phyloP scores from a whole-genome alignment of 2,888 invertebrate species.

The Megastigmus dorsalis region DNA sequence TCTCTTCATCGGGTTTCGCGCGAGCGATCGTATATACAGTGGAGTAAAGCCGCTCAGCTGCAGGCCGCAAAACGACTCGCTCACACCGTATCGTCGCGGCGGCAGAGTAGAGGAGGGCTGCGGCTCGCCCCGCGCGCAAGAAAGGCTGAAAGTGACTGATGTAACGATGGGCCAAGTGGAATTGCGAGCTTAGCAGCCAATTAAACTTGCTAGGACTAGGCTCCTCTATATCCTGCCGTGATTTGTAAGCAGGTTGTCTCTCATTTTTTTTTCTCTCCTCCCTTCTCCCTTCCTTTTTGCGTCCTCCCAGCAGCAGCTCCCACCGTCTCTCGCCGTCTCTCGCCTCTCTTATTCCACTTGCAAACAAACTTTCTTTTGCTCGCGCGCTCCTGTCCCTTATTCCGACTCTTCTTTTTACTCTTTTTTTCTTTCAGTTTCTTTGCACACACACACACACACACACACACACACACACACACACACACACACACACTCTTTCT shows the following conservation, averaged over 20 bases:
- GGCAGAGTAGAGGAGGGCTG: not conserved
- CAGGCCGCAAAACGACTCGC: constrained; percentile 1
- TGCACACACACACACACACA: constrained; percentile 24
- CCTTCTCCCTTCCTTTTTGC: not conserved
- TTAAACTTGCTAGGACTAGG: constrained; percentile 7
- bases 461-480: constrained; percentile 28
- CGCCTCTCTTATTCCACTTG: not conserved
- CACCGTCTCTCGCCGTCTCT: not conserved
- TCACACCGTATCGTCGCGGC: not conserved
- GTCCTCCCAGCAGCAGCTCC: too few relatives aligned
- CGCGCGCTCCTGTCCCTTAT: not conserved
- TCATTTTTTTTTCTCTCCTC: not conserved
- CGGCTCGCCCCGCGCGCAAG: too few relatives aligned
- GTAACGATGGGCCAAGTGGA: not conserved
- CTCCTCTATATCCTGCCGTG: not conserved
- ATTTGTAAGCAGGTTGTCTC: not conserved
- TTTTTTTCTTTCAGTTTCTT: not conserved
- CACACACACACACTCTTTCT: constrained; percentile 17
- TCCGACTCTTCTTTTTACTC: not conserved
- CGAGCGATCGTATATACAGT: not conserved
- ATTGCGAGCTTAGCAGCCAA: constrained; percentile 10
- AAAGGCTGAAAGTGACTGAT: constrained; percentile 3
- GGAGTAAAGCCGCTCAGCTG: not conserved
- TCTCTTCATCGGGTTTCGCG: not conserved
- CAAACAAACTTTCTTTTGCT: constrained; percentile 20